Evolutionary conservation across 2,797 vertebrate genomes (phyloP).

Genomic region (Brachyalestes nurse): DNA sequence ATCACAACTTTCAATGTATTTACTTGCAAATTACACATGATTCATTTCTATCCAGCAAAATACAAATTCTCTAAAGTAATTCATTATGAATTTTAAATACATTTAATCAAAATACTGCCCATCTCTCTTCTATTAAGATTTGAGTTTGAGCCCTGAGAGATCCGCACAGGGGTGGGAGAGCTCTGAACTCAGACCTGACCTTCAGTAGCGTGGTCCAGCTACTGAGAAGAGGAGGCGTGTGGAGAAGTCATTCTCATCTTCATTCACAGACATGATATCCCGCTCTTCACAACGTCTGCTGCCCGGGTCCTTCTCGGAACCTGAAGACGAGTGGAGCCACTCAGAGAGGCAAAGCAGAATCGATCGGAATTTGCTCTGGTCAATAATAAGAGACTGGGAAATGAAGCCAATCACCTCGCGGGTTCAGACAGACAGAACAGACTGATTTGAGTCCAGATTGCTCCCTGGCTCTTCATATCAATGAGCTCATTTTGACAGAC

Average conservation of each 20-base stretch:
- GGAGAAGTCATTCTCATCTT: neutral
- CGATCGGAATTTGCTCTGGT: neutral
- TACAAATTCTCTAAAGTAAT: too few species aligned
- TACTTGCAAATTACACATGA: too few species aligned
- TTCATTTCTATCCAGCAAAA: too few species aligned
- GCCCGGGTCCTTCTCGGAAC: neutral
- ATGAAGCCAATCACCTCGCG: neutral
- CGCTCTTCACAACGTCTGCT: neutral
- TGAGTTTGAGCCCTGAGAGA: too few species aligned
- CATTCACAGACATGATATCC: neutral
- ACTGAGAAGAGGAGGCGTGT: neutral
- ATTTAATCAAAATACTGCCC: too few species aligned
- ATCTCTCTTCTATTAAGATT: too few species aligned
- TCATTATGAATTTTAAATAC: too few species aligned
- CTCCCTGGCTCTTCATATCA: constrained; percentile 6
- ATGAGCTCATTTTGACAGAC: neutral
- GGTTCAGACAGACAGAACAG: neutral
- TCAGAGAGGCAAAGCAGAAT: neutral
- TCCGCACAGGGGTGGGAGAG: neutral
- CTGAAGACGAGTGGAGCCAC: neutral
- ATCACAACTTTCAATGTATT: too few species aligned
- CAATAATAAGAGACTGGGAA: neutral
- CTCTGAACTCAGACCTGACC: neutral
- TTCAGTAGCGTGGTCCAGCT: neutral
- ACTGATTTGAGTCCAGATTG: constrained; percentile 17